These are phyloP conservation scores for Hipposideros armiger DNA, from an alignment of 2,113 vertebrate species.

Conservation along the genomic window DNA sequence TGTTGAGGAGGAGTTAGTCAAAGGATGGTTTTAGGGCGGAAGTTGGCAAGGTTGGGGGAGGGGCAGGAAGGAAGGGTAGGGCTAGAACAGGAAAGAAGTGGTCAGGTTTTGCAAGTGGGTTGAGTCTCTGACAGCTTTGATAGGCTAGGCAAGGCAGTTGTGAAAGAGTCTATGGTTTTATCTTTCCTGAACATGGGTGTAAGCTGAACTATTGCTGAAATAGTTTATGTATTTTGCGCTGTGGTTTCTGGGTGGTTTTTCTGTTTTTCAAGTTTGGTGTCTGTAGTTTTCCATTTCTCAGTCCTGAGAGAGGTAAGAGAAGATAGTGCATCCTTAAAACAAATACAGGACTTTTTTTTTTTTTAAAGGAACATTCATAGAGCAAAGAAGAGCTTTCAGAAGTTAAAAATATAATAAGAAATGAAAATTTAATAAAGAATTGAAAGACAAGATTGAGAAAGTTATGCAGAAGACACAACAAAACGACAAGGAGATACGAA, in stretches of 20 bases:
- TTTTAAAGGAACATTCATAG: background rate
- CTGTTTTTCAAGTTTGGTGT: slow-evolving; percentile 49
- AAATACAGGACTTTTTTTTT: slow-evolving; percentile 46
- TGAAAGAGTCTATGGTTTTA: slow-evolving; percentile 43
- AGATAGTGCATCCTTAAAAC: background rate
- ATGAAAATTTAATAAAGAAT: background rate
- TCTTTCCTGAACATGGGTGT: background rate
- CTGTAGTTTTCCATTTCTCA: slow-evolving; percentile 19
- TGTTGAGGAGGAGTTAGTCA: background rate
- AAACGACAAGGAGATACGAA: background rate
- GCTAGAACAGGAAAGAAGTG: background rate
- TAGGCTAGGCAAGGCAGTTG: background rate
- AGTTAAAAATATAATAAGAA: background rate
- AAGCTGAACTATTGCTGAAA: background rate
- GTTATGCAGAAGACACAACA: background rate
- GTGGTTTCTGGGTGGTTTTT: slow-evolving; percentile 8
- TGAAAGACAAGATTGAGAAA: slow-evolving; percentile 6
- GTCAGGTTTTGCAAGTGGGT: background rate
- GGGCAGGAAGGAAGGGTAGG: background rate
- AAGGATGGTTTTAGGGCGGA: background rate
- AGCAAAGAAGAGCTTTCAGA: background rate
- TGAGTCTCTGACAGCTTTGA: background rate
- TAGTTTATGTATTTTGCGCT: background rate
- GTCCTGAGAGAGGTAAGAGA: slow-evolving; percentile 5
- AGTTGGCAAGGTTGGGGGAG: background rate